Percentiles rank a stretch among this genome's conserved stretches.
Evolutionary conservation across 37 sponge, comb jelly and placozoan genomes (phyloP).

Genomic region (Beroe ovata): DNA sequence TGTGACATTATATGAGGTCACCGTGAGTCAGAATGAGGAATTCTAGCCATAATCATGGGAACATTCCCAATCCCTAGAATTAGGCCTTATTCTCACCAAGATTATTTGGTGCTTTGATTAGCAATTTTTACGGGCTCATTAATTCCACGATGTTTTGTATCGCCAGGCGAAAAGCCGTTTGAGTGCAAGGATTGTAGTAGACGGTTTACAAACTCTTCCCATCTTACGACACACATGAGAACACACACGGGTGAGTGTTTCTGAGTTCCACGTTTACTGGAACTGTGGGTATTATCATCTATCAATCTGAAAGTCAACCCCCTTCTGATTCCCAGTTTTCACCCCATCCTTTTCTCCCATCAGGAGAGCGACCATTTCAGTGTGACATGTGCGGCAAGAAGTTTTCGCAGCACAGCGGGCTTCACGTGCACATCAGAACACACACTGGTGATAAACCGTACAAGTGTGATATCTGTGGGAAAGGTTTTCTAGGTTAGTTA

Average conservation of each 20-base stretch:
- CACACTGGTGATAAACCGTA: constrained; percentile 94
- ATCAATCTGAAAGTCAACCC: too few relatives aligned
- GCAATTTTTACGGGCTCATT: too few relatives aligned
- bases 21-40: too few relatives aligned
- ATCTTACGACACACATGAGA: constrained; percentile 77
- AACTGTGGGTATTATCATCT: too few relatives aligned
- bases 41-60: too few relatives aligned
- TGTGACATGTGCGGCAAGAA: constrained; percentile 82
- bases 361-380: constrained; percentile 92
- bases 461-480: constrained; percentile 81
- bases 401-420: constrained; percentile 89
- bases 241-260: constrained; percentile 42
- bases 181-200: constrained; percentile 92
- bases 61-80: too few relatives aligned
- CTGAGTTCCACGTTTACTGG: too few relatives aligned
- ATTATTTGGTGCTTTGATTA: too few relatives aligned
- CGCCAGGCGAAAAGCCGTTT: constrained; percentile 60
- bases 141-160: too few relatives aligned
- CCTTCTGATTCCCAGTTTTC: too few relatives aligned
- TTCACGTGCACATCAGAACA: constrained; percentile 90
- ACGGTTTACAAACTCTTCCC: constrained; percentile 93
- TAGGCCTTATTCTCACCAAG: too few relatives aligned
- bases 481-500: constrained; percentile 72
- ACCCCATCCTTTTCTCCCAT: background rate
- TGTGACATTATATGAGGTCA: too few relatives aligned